phyloP scores from a whole-genome alignment of 2,888 invertebrate genomes.

The Phanerotoma sp. region DNA sequence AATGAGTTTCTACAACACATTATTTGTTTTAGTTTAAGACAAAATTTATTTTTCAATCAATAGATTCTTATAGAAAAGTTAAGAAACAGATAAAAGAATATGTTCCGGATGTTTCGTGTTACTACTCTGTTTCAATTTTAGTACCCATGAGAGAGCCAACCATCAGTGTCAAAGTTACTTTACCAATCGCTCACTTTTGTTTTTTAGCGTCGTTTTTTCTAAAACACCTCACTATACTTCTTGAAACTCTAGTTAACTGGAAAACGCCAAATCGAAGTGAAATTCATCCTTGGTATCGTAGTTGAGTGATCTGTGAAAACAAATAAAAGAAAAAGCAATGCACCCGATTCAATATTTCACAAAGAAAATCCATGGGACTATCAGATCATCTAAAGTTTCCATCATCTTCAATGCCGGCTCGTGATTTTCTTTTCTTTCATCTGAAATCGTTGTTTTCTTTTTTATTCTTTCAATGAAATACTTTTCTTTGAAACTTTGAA shows the following conservation, averaged over 20 bases:
- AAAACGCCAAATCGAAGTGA: slow-evolving; percentile 23
- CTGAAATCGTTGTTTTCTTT: background rate
- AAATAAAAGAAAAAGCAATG: slow-evolving; percentile 27
- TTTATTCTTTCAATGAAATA: slow-evolving; percentile 4
- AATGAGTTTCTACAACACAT: background rate
- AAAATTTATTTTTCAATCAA: background rate
- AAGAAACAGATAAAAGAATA: background rate
- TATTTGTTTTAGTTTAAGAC: background rate
- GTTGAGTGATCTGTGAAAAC: slow-evolving; percentile 27
- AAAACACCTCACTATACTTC: slow-evolving; percentile 7
- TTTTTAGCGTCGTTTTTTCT: slow-evolving; percentile 8
- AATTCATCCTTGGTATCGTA: slow-evolving; percentile 25
- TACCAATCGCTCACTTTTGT: background rate
- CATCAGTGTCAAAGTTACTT: background rate
- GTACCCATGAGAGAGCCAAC: background rate
- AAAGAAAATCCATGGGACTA: slow-evolving; percentile 24
- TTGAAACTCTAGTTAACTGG: slow-evolving; percentile 23
- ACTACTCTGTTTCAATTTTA: background rate
- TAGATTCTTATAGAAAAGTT: background rate
- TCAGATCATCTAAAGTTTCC: slow-evolving; percentile 21
- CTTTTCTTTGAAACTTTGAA: background rate
- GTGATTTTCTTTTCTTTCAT: slow-evolving; percentile 5
- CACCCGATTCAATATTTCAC: slow-evolving; percentile 36
- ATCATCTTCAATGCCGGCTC: slow-evolving; percentile 8
- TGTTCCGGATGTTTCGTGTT: background rate